These are phyloP conservation scores for Elanus axillaris DNA, from an alignment of 2,113 vertebrate species.

Conservation along the genomic window DNA sequence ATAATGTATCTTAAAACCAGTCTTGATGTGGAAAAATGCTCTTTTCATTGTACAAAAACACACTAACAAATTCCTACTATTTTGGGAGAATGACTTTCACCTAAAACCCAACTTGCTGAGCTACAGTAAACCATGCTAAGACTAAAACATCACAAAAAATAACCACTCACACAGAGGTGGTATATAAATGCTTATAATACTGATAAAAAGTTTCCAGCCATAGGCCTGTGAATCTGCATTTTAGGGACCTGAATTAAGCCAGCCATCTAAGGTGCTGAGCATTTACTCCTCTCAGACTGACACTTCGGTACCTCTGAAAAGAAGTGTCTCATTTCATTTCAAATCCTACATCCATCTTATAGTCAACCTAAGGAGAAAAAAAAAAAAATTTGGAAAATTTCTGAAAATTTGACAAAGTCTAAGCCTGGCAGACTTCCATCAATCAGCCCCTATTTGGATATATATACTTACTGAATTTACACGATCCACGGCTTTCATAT, in stretches of 20 bases:
- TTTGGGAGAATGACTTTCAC: not conserved
- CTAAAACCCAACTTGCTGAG: not conserved
- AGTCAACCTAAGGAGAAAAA: not conserved
- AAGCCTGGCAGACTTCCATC: not conserved
- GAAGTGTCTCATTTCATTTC: not conserved
- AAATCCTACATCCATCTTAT: not conserved
- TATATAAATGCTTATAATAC: not conserved
- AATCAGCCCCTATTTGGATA: not conserved
- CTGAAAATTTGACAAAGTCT: not conserved
- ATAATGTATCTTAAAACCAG: not conserved
- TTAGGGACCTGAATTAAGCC: not conserved
- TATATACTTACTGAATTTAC: not conserved
- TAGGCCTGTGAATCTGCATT: not conserved
- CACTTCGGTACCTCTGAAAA: not conserved
- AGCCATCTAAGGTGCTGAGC: not conserved
- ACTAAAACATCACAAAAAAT: not conserved
- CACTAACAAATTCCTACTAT: not conserved
- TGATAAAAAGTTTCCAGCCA: not conserved
- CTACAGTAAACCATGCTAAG: not conserved
- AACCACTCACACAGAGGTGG: not conserved
- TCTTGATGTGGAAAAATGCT: not conserved
- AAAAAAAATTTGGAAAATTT: not conserved
- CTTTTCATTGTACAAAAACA: not conserved
- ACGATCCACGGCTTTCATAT: not conserved
- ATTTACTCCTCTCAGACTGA: not conserved